Base-by-base conservation (phyloP, 2,797 vertebrate genomes). In the Lutjanus campechanus region DNA sequence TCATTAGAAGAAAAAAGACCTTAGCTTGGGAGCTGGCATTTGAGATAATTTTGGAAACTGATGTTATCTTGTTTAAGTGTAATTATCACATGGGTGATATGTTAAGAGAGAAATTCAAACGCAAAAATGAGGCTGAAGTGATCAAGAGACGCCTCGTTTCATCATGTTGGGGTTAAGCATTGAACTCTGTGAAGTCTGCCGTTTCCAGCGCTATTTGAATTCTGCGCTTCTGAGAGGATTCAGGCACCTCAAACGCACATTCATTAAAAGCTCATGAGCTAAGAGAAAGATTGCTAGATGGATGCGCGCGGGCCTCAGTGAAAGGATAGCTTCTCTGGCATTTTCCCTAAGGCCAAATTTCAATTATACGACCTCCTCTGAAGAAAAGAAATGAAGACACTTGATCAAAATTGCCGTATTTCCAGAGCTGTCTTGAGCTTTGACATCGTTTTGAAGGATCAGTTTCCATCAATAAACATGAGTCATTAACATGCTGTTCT, bases 61-160 rank as follows among this genome's bases (percentile, higher is more conserved):
- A 77, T 83, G 40, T 29, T 76, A 68, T 84, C 81, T 78, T 73
- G 61, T 78, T 70, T 68, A 71, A 74, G 77, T 53, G 68, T 76
- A 50, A 83, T 84, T 77, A 79, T 86, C 65, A 82, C 70, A 69
- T 19, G 74, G 71, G 60, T 71, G 74, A 82, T 66, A 60, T 69
- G 73, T 75, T 61, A 58, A 82, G 65, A 73, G 74, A 81, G 74
- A 77, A 77, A 77, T 75, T 67, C 62, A 70, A 82, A 78, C 49
- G 55, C 25, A 66, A 61, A 81, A 79, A 70, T 5, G n/a, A 84
- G 66, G 66, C 54, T 61, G 63, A 73, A 40, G 77, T 79, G 76
- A 88, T 82, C 53, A 77, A 70, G 56, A 63, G 44, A 54, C 36
- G 5, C 79, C 62, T 81, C 29, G 40, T 82, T 84, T 74, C 54